Evolutionary conservation across 2,797 vertebrate species (phyloP), one percentile per base, ranked within the genome.

Genomic region (Phaenicophaeus curvirostris): DNA sequence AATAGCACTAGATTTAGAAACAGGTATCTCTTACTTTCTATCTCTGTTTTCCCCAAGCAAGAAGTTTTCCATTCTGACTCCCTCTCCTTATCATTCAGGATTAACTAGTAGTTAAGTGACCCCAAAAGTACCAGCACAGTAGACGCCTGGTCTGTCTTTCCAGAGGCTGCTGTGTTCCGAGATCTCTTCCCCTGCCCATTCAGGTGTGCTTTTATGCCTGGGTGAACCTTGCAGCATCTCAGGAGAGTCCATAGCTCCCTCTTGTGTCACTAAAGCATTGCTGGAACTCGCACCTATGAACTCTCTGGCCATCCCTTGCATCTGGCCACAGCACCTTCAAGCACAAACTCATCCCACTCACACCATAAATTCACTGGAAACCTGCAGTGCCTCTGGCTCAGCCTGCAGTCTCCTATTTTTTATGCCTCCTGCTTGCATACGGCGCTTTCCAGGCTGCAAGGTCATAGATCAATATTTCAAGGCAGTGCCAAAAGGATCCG

Each of bases 171-270:
- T 41, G 39, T 8, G 25, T 31, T 69, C 42, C 0, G 0, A 61
- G 19, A 13, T 11, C 68, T 41, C 19, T 67, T 58, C 58, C 58
- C 28, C 39, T 72, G 68, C 35, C 76, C 57, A 5, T 35, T 39
- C 68, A 9, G 41, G 19, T 0, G 2, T 8, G 28, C 25, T 57
- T 53, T 79, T 33, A 17, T 0, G 14, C n/a, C 54, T 25, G 42
- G 73, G 5, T 39, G 65, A 85, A 15, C 41, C 61, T 33, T 79
- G 28, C 37, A 67, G 27, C 12, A 28, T 25, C 89, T 91, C 91
- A 66, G 62, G 25, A 94, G 79, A 59, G 71, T 35, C 73, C 91
- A 69, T 0, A 93, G 95, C 94, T 96, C 95, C 96, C 87, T 95
- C 94, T 94, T 85, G 91, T 95, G 94, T 82, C 89, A 11, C 71